Evolutionary conservation across 2,113 vertebrate species (phyloP).

Genomic region (Petrocephalus zakoni): DNA sequence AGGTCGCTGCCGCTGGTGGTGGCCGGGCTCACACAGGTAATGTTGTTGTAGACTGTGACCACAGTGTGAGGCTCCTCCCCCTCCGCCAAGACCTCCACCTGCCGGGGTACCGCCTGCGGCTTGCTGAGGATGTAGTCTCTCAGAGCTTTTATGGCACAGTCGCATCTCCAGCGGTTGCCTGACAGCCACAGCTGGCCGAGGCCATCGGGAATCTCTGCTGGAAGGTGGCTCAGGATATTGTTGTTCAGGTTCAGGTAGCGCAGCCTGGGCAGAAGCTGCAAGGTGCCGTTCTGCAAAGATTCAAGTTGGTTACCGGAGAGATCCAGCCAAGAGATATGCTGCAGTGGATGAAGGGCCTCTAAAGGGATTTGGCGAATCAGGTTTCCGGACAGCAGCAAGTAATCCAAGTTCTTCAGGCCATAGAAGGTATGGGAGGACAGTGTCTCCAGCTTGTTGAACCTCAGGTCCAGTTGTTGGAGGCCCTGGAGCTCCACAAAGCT

Average conservation of each 20-base stretch:
- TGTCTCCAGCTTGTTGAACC: constrained; percentile 70
- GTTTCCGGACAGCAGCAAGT: constrained; percentile 80
- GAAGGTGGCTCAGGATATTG: constrained; percentile 68
- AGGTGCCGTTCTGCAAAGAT: constrained; percentile 54
- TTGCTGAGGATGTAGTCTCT: constrained; percentile 69
- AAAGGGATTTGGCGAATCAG: constrained; percentile 60
- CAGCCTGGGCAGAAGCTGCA: constrained; percentile 63
- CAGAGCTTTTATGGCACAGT: constrained; percentile 71
- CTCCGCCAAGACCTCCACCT: constrained; percentile 69
- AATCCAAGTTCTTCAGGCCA: constrained; percentile 80
- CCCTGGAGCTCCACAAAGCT: constrained; percentile 74
- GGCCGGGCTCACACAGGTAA: constrained; percentile 76
- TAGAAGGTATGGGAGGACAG: constrained; percentile 65
- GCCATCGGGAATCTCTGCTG: constrained; percentile 51
- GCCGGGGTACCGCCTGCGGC: constrained; percentile 67
- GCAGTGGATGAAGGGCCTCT: constrained; percentile 59
- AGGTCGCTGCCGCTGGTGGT: constrained; percentile 71
- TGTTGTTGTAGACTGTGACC: constrained; percentile 78
- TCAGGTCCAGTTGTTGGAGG: constrained; percentile 80
- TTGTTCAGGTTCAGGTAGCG: constrained; percentile 76
- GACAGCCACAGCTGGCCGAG: constrained; percentile 84
- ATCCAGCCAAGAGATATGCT: constrained; percentile 71
- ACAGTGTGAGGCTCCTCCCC: constrained; percentile 71
- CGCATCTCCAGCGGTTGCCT: constrained; percentile 83
- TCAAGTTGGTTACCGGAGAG: constrained; percentile 69